Percentiles rank a stretch among this genome's conserved stretches.
These are phyloP conservation scores for Picathartes gymnocephalus DNA, from an alignment of 2,113 vertebrate species.

Conservation along the genomic window DNA sequence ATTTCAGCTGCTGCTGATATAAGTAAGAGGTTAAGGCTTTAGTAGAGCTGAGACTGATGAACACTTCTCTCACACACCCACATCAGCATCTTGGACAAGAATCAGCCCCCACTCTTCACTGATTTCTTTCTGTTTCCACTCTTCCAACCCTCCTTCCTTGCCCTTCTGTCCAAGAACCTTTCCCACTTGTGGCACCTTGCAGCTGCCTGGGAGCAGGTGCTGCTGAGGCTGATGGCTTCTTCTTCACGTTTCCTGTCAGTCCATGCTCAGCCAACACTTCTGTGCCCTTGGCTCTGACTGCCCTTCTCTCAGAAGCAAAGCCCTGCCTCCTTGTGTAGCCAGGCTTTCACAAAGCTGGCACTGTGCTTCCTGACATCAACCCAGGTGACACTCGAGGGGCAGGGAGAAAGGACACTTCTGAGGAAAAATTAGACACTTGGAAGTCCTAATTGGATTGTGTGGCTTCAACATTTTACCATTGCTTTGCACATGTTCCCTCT, in stretches of 20 bases:
- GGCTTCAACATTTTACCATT: not conserved
- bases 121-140: not conserved
- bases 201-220: not conserved
- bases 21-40: not conserved
- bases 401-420: not conserved
- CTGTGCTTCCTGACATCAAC: not conserved
- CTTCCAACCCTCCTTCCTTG: not conserved
- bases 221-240: not conserved
- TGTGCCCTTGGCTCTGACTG: not conserved
- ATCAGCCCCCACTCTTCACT: not conserved
- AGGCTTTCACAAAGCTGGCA: not conserved
- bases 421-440: not conserved
- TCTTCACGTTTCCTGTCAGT: not conserved
- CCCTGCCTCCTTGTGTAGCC: not conserved
- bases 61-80: not conserved
- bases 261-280: not conserved
- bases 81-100: not conserved
- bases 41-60: not conserved
- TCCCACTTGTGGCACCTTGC: not conserved
- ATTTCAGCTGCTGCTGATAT: not conserved
- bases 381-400: not conserved
- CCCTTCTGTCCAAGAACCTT: not conserved
- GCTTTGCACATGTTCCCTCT: not conserved
- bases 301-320: not conserved
- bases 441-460: not conserved